phyloP scores from a whole-genome alignment of 2,113 vertebrate genomes.

The Chionomys nivalis region DNA sequence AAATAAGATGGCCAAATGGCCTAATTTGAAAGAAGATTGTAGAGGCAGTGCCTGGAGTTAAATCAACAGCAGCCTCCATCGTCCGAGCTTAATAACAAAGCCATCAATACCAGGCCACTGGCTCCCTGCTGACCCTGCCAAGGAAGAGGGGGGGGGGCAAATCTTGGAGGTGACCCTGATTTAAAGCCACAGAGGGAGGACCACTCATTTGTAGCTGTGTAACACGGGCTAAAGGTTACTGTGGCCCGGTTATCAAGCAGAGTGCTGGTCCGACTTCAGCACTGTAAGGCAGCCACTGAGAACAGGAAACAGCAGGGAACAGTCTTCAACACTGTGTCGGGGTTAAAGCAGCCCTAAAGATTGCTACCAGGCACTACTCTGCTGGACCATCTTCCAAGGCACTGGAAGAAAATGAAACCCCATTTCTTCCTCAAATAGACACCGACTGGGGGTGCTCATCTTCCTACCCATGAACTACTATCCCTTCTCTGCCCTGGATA shows the following conservation, averaged over 20 bases:
- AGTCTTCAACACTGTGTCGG: not conserved
- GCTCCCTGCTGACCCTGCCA: conserved; percentile 76
- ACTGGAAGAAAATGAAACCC: conserved; percentile 2
- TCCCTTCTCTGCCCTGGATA: not conserved
- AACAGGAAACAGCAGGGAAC: not conserved
- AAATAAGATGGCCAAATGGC: conserved; percentile 79
- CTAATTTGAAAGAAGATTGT: conserved; percentile 77
- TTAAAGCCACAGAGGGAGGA: conserved; percentile 73
- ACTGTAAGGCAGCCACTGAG: not conserved
- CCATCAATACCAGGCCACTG: conserved; percentile 79
- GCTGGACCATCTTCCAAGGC: not conserved
- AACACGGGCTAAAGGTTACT: conserved; percentile 46
- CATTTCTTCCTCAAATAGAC: not conserved
- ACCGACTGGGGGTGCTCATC: not conserved
- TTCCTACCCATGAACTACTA: not conserved
- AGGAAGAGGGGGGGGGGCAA: not conserved
- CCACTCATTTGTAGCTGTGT: conserved; percentile 57
- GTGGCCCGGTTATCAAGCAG: conserved; percentile 36
- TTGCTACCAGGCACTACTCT: not conserved
- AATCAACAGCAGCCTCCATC: conserved; percentile 78
- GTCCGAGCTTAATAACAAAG: conserved; percentile 78
- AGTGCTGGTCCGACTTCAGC: not conserved
- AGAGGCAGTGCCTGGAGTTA: conserved; percentile 78
- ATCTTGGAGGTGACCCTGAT: conserved; percentile 80
- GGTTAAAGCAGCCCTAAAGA: not conserved